Conservation (phyloP, 2,888 invertebrate genomes). For the Sphaerophoria taeniata region DNA sequence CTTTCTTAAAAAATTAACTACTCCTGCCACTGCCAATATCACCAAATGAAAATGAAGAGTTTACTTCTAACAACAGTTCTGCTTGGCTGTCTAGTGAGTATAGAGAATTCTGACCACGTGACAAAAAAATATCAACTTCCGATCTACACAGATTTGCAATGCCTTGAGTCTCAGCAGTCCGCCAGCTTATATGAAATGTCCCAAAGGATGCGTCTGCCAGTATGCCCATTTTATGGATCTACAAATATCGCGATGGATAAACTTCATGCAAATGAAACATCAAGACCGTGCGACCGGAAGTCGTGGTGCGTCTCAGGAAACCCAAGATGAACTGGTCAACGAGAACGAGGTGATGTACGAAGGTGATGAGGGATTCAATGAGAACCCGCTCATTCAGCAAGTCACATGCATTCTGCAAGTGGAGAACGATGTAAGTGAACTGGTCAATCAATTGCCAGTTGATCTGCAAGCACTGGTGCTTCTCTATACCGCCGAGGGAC, state of each 20-base stretch:
- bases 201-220: constrained; percentile 84
- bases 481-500: constrained; percentile 84
- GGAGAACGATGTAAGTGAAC: constrained; percentile 81
- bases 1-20: not conserved
- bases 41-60: constrained; percentile 39
- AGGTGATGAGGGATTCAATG: constrained; percentile 81
- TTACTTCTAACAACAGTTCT: constrained; percentile 30
- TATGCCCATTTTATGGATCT: constrained; percentile 84
- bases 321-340: constrained; percentile 75
- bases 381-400: constrained; percentile 83
- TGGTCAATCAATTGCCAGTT: constrained; percentile 83
- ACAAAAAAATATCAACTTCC: constrained; percentile 4
- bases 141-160: constrained; percentile 28
- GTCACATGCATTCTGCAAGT: constrained; percentile 84
- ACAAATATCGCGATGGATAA: constrained; percentile 84
- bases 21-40: no score
- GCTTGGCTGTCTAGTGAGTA: constrained; percentile 51
- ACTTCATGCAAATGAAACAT: constrained; percentile 76
- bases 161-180: constrained; percentile 27
- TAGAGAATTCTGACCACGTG: not conserved
- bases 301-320: constrained; percentile 51
- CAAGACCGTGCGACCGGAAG: constrained; percentile 51
- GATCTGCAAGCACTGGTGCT: constrained; percentile 85
- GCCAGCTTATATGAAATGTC: constrained; percentile 81
- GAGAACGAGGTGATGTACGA: constrained; percentile 80